Evolutionary conservation across 2,113 vertebrate genomes (phyloP), one percentile per base, ranked within the genome.

Genomic region (Maccullochella peelii): DNA sequence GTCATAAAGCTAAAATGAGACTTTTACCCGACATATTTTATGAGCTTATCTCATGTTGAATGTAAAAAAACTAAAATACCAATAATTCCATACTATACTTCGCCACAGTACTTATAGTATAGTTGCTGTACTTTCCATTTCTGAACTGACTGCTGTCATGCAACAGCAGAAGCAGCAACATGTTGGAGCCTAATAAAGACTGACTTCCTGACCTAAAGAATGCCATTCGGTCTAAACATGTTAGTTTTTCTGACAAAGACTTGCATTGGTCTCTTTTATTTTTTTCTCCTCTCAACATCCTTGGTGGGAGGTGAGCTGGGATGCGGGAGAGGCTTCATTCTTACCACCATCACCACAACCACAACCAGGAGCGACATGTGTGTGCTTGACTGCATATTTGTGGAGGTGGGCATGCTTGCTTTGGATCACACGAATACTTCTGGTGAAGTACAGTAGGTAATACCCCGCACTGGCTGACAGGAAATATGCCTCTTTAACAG

Each of bases 301-400:
- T 79, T 1, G 1, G 70, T 86, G 90, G 87, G 85, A 73, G 86
- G 86, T 47, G 79, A 77, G 78, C 27, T 11, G 52, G 59, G 89
- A 86, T 89, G 90, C 77, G 80, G 90, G 89, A 86, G 84, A 82
- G 77, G 61, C 82, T 79, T 89, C 77, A 36, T 80, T 82, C 71
- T 80, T 69, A 75, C 88, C 65, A 62, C 59, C 83, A 85, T 85
- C 77, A 70, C 72, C 78, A 68, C 52, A n/a, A 68, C 65, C 57
- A 25, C 80, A 23, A 85, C 78, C 85, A 76, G 62, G 57, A 84
- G 72, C 73, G 9, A 89, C 92, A 93, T 88, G 91, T 93, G 87
- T 87, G 88, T 93, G 91, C 93, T 86, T 93, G 93, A 93, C 86
- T 92, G 85, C 91, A 94, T 93, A 89, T 90, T 92, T 93, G 92